Evolutionary conservation across 2,797 vertebrate genomes (phyloP).

Genomic region (Tokudaia muenninki): DNA sequence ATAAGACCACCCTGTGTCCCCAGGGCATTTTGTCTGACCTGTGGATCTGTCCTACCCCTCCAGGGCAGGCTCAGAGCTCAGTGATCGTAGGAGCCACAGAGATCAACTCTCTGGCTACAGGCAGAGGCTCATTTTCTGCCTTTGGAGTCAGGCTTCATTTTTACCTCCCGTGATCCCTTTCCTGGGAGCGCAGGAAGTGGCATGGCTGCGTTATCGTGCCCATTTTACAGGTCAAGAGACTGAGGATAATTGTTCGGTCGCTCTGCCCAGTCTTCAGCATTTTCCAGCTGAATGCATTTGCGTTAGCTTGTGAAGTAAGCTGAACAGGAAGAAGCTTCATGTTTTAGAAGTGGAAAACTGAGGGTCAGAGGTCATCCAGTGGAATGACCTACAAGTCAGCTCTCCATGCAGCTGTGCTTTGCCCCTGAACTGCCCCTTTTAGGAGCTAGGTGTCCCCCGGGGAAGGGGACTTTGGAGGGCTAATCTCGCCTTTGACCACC

Average conservation of each 20-base stretch:
- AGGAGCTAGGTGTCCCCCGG: not conserved
- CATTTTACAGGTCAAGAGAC: conserved; percentile 51
- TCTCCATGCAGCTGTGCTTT: not conserved
- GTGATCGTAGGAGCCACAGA: not conserved
- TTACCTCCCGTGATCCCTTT: not conserved
- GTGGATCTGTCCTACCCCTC: not conserved
- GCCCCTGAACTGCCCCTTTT: not conserved
- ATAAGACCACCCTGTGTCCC: not conserved
- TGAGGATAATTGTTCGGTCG: not conserved
- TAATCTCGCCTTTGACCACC: not conserved
- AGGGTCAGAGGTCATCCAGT: not conserved
- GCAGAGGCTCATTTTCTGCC: not conserved
- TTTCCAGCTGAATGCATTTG: not conserved
- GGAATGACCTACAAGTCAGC: not conserved
- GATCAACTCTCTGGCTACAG: not conserved
- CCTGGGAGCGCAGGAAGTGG: not conserved
- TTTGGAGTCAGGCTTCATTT: not conserved
- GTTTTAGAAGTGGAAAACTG: not conserved
- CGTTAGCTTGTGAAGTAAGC: not conserved
- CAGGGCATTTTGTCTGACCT: not conserved
- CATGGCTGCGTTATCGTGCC: not conserved
- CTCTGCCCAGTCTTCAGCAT: not conserved
- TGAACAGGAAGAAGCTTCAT: not conserved
- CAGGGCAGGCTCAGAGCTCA: not conserved
- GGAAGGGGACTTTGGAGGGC: not conserved